Percentiles rank a stretch among this genome's conserved stretches.
These are phyloP conservation scores for Apodemia duryi DNA, from an alignment of 2,888 invertebrate genomes.

Conservation along the genomic window DNA sequence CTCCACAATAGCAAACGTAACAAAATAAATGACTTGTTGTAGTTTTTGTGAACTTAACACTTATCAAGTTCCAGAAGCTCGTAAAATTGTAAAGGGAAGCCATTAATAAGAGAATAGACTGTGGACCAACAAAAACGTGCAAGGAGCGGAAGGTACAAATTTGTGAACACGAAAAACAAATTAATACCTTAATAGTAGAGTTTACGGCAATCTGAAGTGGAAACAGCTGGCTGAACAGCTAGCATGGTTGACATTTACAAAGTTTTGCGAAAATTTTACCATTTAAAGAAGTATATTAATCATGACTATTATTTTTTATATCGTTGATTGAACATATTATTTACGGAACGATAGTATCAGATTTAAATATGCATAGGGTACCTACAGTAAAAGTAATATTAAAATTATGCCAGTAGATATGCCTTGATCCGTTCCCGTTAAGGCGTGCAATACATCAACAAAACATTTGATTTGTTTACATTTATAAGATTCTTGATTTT, in stretches of 20 bases:
- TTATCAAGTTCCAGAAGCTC: slow-evolving; percentile 15
- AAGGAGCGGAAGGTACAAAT: slow-evolving; percentile 67
- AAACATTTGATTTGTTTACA: too few species aligned
- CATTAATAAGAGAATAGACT: slow-evolving; percentile 28
- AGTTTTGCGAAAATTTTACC: too few species aligned
- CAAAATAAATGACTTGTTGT: background rate
- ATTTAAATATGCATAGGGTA: too few species aligned
- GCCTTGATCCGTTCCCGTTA: too few species aligned
- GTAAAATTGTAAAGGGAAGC: slow-evolving; percentile 21
- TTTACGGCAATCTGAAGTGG: slow-evolving; percentile 50
- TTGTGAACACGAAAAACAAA: slow-evolving; percentile 71
- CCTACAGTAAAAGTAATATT: too few species aligned
- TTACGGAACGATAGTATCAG: too few species aligned
- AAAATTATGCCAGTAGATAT: too few species aligned
- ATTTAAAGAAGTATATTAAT: too few species aligned
- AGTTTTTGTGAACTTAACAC: slow-evolving; percentile 1
- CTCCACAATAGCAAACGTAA: background rate
- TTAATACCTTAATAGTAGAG: slow-evolving; percentile 48
- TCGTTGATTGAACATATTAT: too few species aligned
- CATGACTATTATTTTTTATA: too few species aligned
- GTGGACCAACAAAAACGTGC: slow-evolving; percentile 32
- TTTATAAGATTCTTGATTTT: too few species aligned
- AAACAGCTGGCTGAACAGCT: slow-evolving; percentile 41
- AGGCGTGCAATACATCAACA: too few species aligned
- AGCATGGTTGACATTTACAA: background rate